A percentile compares a stretch with the other conserved stretches of the same genome.
phyloP scores from a whole-genome alignment of 1,140 invertebrate genomes.

The Teleogryllus occipitalis region DNA sequence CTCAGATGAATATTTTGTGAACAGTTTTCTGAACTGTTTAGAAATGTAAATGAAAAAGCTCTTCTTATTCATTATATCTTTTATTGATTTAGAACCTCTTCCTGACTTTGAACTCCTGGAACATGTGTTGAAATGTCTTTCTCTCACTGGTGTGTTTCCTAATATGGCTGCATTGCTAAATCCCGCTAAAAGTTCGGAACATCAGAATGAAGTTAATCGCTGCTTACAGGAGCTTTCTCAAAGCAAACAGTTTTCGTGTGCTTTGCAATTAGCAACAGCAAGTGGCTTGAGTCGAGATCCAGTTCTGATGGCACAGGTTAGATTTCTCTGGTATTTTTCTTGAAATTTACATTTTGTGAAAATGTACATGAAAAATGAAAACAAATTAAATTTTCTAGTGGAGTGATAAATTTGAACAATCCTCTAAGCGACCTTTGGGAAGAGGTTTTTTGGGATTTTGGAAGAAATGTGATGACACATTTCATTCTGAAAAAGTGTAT shows the following conservation, averaged over 20 bases:
- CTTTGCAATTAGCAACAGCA: slow-evolving; percentile 46
- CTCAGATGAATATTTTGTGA: not conserved
- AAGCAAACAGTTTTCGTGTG: slow-evolving; percentile 42
- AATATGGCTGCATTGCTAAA: slow-evolving; percentile 17
- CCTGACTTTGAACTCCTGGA: slow-evolving; percentile 44
- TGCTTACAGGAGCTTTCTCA: slow-evolving; percentile 44
- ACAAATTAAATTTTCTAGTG: slow-evolving; percentile 7
- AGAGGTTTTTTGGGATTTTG: slow-evolving; percentile 37
- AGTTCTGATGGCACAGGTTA: slow-evolving; percentile 32
- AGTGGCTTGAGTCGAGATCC: slow-evolving; percentile 24
- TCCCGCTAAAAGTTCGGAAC: slow-evolving; percentile 17
- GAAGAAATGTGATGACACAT: slow-evolving; percentile 45
- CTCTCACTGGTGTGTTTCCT: slow-evolving; percentile 30
- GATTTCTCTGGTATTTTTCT: not conserved
- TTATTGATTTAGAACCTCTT: slow-evolving; percentile 34
- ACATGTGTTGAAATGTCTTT: slow-evolving; percentile 42
- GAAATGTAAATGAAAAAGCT: not conserved
- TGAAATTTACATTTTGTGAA: not conserved
- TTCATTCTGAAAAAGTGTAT: slow-evolving; percentile 43
- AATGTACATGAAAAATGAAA: not conserved
- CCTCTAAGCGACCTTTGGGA: not conserved
- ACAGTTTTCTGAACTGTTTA: not conserved
- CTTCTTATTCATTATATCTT: not conserved
- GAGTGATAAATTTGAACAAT: slow-evolving; percentile 9
- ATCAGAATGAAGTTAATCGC: slow-evolving; percentile 34